These are phyloP conservation scores for Mylabris phalerata DNA, from an alignment of 1,140 invertebrate genomes.

Conservation along the genomic window DNA sequence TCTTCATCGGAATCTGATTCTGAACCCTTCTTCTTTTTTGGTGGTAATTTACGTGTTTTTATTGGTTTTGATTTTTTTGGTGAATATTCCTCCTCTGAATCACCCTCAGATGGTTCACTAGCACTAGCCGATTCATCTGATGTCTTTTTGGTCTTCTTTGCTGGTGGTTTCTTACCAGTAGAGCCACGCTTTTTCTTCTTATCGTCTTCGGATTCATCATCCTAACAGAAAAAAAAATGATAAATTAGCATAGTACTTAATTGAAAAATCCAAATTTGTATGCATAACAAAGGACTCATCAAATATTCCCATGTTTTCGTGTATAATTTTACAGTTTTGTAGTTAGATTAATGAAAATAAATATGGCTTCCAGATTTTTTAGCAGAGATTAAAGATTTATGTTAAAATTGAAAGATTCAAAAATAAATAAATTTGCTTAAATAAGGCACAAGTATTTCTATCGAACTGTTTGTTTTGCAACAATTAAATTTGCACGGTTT, in stretches of 20 bases:
- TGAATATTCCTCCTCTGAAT: constrained; percentile 62
- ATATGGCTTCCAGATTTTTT: too few relatives aligned
- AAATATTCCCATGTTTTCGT: too few relatives aligned
- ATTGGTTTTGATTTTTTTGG: constrained; percentile 52
- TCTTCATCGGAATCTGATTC: constrained; percentile 72
- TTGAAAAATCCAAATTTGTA: background rate
- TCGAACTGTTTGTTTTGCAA: too few relatives aligned
- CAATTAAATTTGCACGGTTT: too few relatives aligned
- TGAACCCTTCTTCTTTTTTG: constrained; percentile 64
- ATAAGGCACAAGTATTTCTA: too few relatives aligned
- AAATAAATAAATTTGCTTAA: too few relatives aligned
- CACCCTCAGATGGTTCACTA: constrained; percentile 52
- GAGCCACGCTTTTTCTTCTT: constrained; percentile 55
- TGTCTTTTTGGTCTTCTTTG: constrained; percentile 52
- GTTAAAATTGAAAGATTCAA: too few relatives aligned
- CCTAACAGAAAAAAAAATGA: constrained; percentile 28
- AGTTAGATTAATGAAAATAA: too few relatives aligned
- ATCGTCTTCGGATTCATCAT: constrained; percentile 50
- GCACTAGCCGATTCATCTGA: constrained; percentile 53
- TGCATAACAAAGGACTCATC: too few relatives aligned
- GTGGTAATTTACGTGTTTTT: constrained; percentile 41
- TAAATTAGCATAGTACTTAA: background rate
- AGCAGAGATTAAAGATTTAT: too few relatives aligned
- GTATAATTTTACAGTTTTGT: too few relatives aligned
- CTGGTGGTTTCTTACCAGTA: constrained; percentile 47